phyloP scores from a whole-genome alignment of 2,113 vertebrate genomes.

The Sardina pilchardus region DNA sequence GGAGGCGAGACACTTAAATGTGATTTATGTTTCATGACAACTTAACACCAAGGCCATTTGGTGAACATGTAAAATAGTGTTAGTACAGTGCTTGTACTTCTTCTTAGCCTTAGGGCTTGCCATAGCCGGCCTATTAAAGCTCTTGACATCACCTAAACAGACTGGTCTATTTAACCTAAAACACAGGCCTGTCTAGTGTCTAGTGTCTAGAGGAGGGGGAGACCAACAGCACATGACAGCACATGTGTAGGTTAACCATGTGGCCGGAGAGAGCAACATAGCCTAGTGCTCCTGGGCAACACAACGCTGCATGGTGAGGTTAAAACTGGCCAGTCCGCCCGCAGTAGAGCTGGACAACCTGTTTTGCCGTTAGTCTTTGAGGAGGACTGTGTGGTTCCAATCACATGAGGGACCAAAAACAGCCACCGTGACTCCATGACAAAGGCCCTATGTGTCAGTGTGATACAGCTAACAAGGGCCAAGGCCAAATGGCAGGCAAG shows the following conservation, averaged over 20 bases:
- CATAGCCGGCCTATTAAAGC: too few species aligned
- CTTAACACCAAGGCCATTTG: too few species aligned
- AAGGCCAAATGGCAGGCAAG: slow-evolving; percentile 10
- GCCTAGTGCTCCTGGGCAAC: background rate
- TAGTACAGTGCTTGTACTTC: background rate
- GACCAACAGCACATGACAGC: background rate
- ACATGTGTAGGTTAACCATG: background rate
- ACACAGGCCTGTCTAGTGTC: background rate
- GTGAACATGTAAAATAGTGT: too few species aligned
- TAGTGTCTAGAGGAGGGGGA: background rate
- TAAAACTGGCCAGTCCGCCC: background rate
- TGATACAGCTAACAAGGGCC: background rate
- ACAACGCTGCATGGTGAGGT: background rate
- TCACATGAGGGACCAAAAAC: slow-evolving; percentile 15
- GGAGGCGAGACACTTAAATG: background rate
- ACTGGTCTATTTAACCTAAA: too few species aligned
- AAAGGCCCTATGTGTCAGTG: background rate
- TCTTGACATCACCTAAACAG: too few species aligned
- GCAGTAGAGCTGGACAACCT: background rate
- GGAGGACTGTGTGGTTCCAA: background rate
- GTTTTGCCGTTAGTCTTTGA: background rate
- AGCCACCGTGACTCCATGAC: background rate
- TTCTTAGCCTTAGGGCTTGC: too few species aligned
- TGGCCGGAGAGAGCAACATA: background rate
- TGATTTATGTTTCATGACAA: background rate